Evolutionary conservation across 2,113 vertebrate genomes (phyloP).

Genomic region (Lamprotornis superbus): DNA sequence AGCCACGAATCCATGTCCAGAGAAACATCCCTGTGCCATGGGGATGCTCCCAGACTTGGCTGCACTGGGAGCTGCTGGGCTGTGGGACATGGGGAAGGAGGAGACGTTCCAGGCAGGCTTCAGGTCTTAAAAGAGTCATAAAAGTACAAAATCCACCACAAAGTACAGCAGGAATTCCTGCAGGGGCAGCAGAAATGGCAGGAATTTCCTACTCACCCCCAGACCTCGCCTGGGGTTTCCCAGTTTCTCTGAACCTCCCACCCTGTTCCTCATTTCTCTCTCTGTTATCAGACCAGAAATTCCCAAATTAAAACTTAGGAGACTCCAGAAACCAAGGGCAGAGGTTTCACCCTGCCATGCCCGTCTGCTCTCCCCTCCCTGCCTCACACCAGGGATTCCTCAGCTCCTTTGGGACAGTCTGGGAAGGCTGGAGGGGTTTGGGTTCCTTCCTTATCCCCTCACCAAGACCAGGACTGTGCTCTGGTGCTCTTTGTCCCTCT

Average conservation of each 20-base stretch:
- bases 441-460: neutral
- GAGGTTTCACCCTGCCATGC: neutral
- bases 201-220: neutral
- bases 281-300: neutral
- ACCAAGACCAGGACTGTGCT: neutral
- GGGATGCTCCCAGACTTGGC: neutral
- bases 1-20: neutral
- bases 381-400: rapidly evolving
- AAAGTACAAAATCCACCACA: neutral
- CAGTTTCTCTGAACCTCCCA: neutral
- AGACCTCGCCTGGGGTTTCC: neutral
- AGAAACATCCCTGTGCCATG: neutral
- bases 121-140: neutral
- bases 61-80: rapidly evolving
- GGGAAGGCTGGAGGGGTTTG: neutral
- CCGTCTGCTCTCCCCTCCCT: neutral
- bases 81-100: neutral
- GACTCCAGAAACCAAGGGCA: neutral
- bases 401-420: neutral
- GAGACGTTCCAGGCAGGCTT: neutral
- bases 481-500: neutral
- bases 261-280: neutral
- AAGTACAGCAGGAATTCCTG: neutral
- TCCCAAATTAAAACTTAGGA: neutral
- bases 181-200: neutral